Evolutionary conservation across 2,888 invertebrate species (phyloP).

Genomic region (Heteromurus nitidus): DNA sequence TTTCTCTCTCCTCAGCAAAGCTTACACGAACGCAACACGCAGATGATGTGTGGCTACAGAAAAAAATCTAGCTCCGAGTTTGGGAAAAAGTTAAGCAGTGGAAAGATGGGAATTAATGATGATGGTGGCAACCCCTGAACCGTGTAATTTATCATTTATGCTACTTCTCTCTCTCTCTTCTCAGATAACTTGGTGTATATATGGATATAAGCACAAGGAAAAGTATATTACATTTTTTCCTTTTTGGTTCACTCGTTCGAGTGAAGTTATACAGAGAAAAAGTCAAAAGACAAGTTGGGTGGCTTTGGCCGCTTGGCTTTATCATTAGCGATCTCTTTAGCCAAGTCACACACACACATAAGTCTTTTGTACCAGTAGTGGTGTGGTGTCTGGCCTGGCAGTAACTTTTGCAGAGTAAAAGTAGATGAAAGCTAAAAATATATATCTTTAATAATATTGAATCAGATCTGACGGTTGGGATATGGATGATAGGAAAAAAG

Average conservation of each 20-base stretch:
- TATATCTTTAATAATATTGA: slow-evolving; percentile 21
- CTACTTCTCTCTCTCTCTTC: slow-evolving; percentile 29
- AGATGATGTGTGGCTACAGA: slow-evolving; percentile 4
- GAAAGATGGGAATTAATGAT: slow-evolving; percentile 58
- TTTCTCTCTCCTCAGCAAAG: slow-evolving; percentile 3
- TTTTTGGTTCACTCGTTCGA: slow-evolving; percentile 31
- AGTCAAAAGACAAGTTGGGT: slow-evolving; percentile 35
- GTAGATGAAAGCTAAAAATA: not conserved
- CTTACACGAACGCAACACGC: not conserved
- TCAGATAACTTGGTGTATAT: not conserved
- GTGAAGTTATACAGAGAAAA: slow-evolving; percentile 21
- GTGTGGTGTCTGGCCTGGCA: not conserved
- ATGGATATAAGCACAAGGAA: not conserved
- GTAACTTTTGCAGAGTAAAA: not conserved
- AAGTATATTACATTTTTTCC: not conserved
- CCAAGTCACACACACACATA: too few species aligned
- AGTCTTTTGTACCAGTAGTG: not conserved
- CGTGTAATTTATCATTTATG: slow-evolving; percentile 62
- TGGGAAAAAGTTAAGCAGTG: slow-evolving; percentile 45
- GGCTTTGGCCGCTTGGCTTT: not conserved
- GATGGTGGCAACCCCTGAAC: slow-evolving; percentile 56
- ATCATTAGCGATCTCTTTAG: slow-evolving; percentile 3
- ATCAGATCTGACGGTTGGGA: slow-evolving; percentile 3
- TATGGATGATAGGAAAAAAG: not conserved
- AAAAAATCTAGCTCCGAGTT: slow-evolving; percentile 15